Base-by-base conservation (phyloP, 2,113 vertebrate species). In the Mormyrus iriodes region DNA sequence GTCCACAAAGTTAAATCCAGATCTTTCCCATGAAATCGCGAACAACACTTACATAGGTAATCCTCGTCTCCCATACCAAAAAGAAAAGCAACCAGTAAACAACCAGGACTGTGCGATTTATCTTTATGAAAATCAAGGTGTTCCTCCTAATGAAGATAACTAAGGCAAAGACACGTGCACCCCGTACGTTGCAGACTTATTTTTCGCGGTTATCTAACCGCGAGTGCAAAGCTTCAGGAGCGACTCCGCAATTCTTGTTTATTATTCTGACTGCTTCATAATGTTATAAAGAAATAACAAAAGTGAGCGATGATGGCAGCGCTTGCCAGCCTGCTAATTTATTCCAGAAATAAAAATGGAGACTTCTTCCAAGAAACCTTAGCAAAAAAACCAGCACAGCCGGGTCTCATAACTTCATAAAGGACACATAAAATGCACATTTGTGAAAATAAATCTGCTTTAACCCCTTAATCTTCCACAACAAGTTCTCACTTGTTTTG, bases 181-280 rank as follows among this genome's bases (percentile, higher is more conserved):
- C 82, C 35, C 3, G 44, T 48, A n/a, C 21, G 48, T 84, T 19
- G 17, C 82, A 48, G 79, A 44, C 44, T 48, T 84, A 84, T 84
- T 84, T 84, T 48, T 84, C 39, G 82, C 82, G 24, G 82, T 84
- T 84, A 84, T 84, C 82, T 84, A 84, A 84, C 82, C 39, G 39
- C 31, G 79, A 84, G 79, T 21, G 42, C 15, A 46, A 46, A 1
- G 42, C 82, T 84, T 44, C 44, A 1, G 82, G 44, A 84, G 44
- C 44, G 8, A 42, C 9, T 84, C 21, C 82, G 8, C 42, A 44
- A 48, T 24, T 84, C 82, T 46, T 84, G 44, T n/a, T 48, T 84
- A 84, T 48, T 48, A 84, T 84, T 84, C 82, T 84, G 82, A 44
- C 82, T 84, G 82, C 82, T 84, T 46, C 46, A 84, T 84, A 84